phyloP scores from a whole-genome alignment of 2,113 vertebrate genomes.

The Rhynchopsitta pachyrhyncha region DNA sequence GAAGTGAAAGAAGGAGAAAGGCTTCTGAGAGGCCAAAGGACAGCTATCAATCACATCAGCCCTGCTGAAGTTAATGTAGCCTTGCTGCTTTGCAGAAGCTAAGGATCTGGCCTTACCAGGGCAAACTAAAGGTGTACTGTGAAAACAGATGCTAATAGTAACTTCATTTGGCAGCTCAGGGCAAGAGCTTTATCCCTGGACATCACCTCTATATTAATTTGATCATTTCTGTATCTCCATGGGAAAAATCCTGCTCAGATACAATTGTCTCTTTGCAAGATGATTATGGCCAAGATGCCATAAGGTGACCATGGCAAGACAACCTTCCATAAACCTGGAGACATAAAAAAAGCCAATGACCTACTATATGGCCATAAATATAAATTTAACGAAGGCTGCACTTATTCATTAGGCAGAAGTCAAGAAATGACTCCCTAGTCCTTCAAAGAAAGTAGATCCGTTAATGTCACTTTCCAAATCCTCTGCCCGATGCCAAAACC shows the following conservation, averaged over 20 bases:
- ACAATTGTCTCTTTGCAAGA: slow-evolving; percentile 30
- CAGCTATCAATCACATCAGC: not conserved
- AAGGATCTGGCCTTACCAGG: not conserved
- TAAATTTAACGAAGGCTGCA: slow-evolving; percentile 69
- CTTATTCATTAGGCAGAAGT: slow-evolving; percentile 69
- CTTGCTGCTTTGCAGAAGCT: not conserved
- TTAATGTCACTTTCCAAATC: slow-evolving; percentile 61
- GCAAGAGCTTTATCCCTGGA: slow-evolving; percentile 21
- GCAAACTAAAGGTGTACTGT: not conserved
- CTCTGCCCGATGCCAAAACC: slow-evolving; percentile 49
- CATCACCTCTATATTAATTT: slow-evolving; percentile 9
- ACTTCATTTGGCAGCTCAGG: slow-evolving; percentile 29
- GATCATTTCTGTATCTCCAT: slow-evolving; percentile 38
- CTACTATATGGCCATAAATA: slow-evolving; percentile 66
- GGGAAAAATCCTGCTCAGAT: slow-evolving; percentile 39
- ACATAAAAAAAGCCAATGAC: slow-evolving; percentile 71
- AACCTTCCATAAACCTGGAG: slow-evolving; percentile 66
- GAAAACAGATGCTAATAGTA: slow-evolving; percentile 43
- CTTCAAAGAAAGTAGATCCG: slow-evolving; percentile 63
- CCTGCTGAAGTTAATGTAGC: not conserved
- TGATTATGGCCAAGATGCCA: slow-evolving; percentile 13
- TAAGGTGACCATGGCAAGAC: slow-evolving; percentile 64
- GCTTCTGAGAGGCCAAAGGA: not conserved
- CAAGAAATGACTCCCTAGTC: slow-evolving; percentile 72
- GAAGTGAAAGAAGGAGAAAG: not conserved